Conservation (phyloP, 2,113 vertebrate species). For the Nanorana parkeri region DNA sequence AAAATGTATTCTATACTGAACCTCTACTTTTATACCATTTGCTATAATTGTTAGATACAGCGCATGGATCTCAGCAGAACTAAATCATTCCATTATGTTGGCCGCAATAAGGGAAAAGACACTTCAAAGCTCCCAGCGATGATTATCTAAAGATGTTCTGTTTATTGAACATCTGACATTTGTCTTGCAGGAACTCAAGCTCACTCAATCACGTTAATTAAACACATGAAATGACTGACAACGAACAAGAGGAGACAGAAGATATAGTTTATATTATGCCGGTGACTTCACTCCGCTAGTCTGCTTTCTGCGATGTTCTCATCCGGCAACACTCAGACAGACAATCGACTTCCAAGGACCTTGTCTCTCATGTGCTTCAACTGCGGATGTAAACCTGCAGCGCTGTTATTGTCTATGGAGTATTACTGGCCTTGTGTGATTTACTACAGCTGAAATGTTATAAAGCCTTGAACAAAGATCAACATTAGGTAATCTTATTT, state of each 20-base stretch:
- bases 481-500: no score
- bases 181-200: neutral
- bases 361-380: neutral
- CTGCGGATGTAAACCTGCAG: no score
- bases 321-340: neutral
- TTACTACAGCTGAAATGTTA: no score
- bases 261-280: neutral
- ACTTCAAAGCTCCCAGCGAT: neutral
- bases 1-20: neutral
- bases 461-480: no score
- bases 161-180: conserved; percentile 4
- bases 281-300: conserved; percentile 3
- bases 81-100: conserved; percentile 12
- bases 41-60: neutral
- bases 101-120: conserved; percentile 3
- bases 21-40: neutral
- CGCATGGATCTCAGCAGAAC: neutral
- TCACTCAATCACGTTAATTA: conserved; percentile 28
- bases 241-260: neutral
- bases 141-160: conserved; percentile 32
- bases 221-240: conserved; percentile 5
- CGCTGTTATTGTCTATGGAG: no score
- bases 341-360: neutral
- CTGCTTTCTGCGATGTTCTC: neutral
- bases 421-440: no score